Evolutionary conservation across 2,113 vertebrate genomes (phyloP).

Genomic region (Vimba vimba): DNA sequence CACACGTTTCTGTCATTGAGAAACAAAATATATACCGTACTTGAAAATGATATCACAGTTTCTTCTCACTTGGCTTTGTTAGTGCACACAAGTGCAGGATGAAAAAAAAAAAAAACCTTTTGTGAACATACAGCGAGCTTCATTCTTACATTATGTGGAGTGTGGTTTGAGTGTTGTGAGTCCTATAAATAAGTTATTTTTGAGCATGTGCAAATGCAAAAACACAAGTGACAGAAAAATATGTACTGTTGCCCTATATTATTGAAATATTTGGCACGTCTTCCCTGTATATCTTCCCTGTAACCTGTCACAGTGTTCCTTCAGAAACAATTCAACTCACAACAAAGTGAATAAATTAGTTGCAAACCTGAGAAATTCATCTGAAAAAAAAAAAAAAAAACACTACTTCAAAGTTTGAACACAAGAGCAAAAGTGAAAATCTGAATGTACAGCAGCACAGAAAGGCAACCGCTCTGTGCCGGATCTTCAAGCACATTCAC

Average conservation of each 20-base stretch:
- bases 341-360: slow-evolving; percentile 12
- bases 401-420: background rate
- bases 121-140: background rate
- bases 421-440: background rate
- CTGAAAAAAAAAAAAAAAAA: background rate
- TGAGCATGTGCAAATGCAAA: background rate
- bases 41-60: background rate
- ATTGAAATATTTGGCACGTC: background rate
- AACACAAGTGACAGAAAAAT: slow-evolving; percentile 5
- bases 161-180: background rate
- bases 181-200: background rate
- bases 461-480: slow-evolving; percentile 12
- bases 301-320: background rate
- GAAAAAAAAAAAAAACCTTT: background rate
- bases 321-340: slow-evolving; percentile 6
- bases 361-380: slow-evolving; percentile 20
- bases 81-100: background rate
- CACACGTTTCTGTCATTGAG: slow-evolving; percentile 48
- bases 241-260: background rate
- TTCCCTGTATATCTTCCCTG: background rate
- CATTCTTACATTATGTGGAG: background rate
- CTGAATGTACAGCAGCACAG: slow-evolving; percentile 13
- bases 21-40: slow-evolving; percentile 51
- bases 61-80: background rate
- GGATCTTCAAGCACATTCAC: background rate